phyloP scores from a whole-genome alignment of 2,113 vertebrate species.

The Bubo bubo region DNA sequence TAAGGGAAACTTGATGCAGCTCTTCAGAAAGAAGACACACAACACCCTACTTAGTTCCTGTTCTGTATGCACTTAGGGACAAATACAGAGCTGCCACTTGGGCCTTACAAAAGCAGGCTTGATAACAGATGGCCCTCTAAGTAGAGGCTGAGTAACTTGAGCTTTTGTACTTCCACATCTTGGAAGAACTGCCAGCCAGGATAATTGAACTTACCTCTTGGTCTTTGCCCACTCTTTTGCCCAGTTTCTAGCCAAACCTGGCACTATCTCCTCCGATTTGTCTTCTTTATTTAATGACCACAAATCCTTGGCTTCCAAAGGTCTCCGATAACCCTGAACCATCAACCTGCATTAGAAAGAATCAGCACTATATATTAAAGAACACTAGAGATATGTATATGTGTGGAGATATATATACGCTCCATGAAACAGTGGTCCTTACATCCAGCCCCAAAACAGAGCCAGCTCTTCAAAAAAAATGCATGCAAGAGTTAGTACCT shows the following conservation, averaged over 20 bases:
- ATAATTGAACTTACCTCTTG: slow-evolving; percentile 81
- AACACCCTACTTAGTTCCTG: background rate
- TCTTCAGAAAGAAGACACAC: background rate
- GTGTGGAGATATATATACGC: rapidly evolving
- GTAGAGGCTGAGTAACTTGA: background rate
- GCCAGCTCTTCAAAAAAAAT: background rate
- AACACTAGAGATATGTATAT: background rate
- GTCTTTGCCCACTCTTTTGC: slow-evolving; percentile 83
- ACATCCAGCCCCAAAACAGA: background rate
- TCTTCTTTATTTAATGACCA: slow-evolving; percentile 93
- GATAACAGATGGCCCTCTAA: background rate
- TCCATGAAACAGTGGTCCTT: background rate
- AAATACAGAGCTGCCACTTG: background rate
- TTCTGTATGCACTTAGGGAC: background rate
- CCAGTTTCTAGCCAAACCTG: slow-evolving; percentile 85
- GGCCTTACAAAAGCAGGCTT: background rate
- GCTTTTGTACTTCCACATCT: background rate
- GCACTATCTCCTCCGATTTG: slow-evolving; percentile 84
- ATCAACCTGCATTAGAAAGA: slow-evolving; percentile 80
- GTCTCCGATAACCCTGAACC: slow-evolving; percentile 84
- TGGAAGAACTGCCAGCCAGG: background rate
- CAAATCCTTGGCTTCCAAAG: slow-evolving; percentile 88
- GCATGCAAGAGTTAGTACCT: background rate
- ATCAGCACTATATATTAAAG: background rate
- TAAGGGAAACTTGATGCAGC: background rate